phyloP scores from a whole-genome alignment of 2,113 vertebrate genomes.

The Myanophis thanlyinensis region DNA sequence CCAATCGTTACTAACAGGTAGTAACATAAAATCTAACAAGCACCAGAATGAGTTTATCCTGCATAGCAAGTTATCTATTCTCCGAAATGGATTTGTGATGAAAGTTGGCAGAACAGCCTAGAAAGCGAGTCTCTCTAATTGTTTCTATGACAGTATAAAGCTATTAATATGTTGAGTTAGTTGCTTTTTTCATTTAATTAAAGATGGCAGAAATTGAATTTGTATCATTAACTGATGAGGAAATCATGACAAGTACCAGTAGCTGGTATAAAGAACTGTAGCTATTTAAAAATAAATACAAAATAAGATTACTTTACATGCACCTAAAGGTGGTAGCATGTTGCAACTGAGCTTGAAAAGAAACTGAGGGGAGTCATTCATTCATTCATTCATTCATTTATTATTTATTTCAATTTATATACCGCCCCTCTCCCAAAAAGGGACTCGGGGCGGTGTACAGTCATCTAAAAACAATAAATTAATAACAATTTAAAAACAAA shows the following conservation, averaged over 20 bases:
- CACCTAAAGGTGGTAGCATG: neutral
- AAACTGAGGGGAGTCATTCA: neutral
- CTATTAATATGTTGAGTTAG: neutral
- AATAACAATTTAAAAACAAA: no score
- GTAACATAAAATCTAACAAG: neutral
- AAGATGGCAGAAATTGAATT: neutral
- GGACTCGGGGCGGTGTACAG: no score
- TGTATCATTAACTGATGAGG: neutral
- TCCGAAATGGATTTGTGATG: neutral
- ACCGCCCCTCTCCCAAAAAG: no score
- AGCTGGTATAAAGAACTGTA: neutral
- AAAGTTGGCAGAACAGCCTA: neutral
- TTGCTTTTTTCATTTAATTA: neutral
- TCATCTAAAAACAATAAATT: no score
- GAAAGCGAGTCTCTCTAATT: neutral
- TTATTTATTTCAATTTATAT: no score
- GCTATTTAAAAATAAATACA: neutral
- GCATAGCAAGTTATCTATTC: neutral
- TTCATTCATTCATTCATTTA: no score
- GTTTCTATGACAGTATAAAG: neutral
- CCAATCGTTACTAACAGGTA: neutral
- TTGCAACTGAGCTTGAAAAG: neutral
- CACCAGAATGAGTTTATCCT: neutral
- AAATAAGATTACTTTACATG: neutral
- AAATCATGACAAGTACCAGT: neutral